Conservation (phyloP, 2,113 vertebrate species). For the Chlamydotis undulata region DNA sequence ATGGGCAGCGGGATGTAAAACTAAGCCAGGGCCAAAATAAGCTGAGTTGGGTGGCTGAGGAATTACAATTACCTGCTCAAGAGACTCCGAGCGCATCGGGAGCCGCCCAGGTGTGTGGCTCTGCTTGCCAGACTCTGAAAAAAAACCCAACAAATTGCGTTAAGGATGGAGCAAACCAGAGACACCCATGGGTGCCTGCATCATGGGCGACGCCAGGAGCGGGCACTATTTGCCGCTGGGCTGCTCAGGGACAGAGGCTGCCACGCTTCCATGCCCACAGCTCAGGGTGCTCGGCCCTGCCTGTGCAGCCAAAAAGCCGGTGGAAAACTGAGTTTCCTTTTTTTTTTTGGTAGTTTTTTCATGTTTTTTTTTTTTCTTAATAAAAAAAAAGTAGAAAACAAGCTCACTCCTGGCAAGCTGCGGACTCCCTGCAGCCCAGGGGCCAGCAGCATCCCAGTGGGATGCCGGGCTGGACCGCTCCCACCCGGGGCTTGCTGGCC, state of each 20-base stretch:
- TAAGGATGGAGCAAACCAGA: not conserved
- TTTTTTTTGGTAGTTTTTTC: not conserved
- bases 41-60: not conserved
- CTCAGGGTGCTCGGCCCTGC: not conserved
- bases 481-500: not conserved
- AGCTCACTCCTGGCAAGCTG: not conserved
- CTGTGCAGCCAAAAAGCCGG: not conserved
- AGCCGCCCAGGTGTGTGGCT: not conserved
- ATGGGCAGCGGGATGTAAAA: not conserved
- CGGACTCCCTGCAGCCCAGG: not conserved
- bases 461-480: not conserved
- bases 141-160: not conserved
- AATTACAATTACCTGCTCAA: slow-evolving; percentile 14
- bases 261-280: not conserved
- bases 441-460: not conserved
- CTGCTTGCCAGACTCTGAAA: not conserved
- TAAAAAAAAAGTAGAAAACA: not conserved
- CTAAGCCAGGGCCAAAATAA: not conserved
- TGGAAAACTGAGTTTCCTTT: not conserved
- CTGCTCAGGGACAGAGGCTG: not conserved
- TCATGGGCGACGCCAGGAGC: not conserved
- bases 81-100: rapidly evolving
- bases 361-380: not conserved
- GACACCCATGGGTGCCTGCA: not conserved
- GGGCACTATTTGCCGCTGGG: not conserved